Evolutionary conservation across 2,113 vertebrate species (phyloP).

Genomic region (Ramphastos sulfuratus): DNA sequence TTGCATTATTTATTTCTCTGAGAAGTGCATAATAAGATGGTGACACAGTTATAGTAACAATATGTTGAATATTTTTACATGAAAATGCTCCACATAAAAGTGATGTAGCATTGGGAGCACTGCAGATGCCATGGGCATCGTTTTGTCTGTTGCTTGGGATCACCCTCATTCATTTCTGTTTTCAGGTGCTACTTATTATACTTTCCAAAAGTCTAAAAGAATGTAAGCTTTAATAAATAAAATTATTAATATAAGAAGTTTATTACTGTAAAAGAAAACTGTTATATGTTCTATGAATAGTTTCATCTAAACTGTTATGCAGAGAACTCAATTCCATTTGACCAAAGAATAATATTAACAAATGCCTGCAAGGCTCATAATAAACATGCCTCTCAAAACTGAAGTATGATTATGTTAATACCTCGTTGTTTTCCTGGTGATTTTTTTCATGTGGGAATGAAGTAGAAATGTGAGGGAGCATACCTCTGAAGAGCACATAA

Average conservation of each 20-base stretch:
- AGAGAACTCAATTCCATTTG: not conserved
- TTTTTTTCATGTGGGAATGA: not conserved
- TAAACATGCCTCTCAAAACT: not conserved
- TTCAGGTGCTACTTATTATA: not conserved
- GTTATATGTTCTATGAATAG: not conserved
- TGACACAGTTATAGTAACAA: slow-evolving; percentile 4
- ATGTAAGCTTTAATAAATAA: not conserved
- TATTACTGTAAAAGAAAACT: not conserved
- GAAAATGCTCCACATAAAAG: not conserved
- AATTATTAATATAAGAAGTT: not conserved
- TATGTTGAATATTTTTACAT: not conserved
- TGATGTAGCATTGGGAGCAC: not conserved
- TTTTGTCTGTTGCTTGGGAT: not conserved
- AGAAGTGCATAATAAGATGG: slow-evolving; percentile 27
- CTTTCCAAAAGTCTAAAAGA: slow-evolving; percentile 18
- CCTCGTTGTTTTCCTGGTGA: not conserved
- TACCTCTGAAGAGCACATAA: not conserved
- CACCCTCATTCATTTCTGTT: not conserved
- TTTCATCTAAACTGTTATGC: not conserved
- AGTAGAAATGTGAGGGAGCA: not conserved
- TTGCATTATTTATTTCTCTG: slow-evolving; percentile 57
- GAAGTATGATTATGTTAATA: not conserved
- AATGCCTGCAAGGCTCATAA: not conserved
- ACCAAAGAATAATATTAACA: not conserved
- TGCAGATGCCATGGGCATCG: not conserved